Evolutionary conservation across 2,888 invertebrate genomes (phyloP), one percentile per base, ranked within the genome.

Genomic region (Pandemis cinnamomeana): DNA sequence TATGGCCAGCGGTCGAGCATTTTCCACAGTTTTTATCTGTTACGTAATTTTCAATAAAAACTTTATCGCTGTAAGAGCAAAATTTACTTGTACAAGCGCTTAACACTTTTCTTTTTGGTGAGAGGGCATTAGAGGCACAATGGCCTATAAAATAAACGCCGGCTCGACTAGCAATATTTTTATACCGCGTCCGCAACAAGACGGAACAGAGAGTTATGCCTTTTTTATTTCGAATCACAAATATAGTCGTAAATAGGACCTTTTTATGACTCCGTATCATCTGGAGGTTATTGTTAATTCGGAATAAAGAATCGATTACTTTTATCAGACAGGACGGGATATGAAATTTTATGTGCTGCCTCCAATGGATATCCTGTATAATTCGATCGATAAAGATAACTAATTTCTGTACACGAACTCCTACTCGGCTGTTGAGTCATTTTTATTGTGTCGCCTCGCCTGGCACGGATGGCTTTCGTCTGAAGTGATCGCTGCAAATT

Each of bases 121-220:
- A 78, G 78, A 75, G 76, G 80, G 80, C 85, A 86, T 86, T 86
- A 86, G 67, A 53, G 80, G 81, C 77, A 78, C 84, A 82, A 86
- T 84, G 78, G 84, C 75, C 78, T 80, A 87, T 87, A 87, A 88
- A 88, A 87, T 84, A 87, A 87, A 87, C 85, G 89, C 84, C 83
- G 84, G 79, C 82, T 85, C 84, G 81, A 84, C 83, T 83, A 83
- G 81, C 84, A 82, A 85, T 85, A 85, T 82, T 82, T 88, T 85
- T 84, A 83, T 71, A 74, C 63, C 71, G 67, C 66, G 66, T 81
- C 80, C 75, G 70, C 74, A 75, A 78, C 77, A 77, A 76, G 76
- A 77, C 76, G 79, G 77, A 79, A 79, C 76, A 80, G 80, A 77
- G 77, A 80, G 79, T 79, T 76, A 68, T 73, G 71, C 67, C 71